Base-by-base conservation (phyloP, 2,888 invertebrate genomes). In the Neria commutata region DNA sequence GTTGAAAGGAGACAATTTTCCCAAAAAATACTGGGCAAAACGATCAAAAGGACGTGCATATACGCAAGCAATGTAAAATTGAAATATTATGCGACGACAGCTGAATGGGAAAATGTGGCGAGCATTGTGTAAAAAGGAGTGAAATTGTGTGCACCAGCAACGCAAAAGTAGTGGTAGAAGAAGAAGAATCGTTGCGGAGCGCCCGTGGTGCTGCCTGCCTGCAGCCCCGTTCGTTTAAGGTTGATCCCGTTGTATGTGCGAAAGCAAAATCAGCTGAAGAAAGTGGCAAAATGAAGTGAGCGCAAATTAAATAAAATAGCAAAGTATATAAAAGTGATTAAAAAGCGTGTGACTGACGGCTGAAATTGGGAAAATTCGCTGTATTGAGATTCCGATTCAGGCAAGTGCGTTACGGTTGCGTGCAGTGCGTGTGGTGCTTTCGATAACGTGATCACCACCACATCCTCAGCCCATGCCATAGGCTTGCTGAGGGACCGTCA, bases 181-280 rank as follows among this genome's bases (percentile, higher is more conserved):
- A 29, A 29, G 11, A 29, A 8, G 23, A 47, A 21, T 14, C 14
- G 21, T 23, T 24, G 19, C 10, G 34, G 37, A 34, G 50, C 50
- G 37, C 34, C 50, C 50, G 50, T 50, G 50, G 33, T 23, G 34
- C 33, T 23, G 6, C 3, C 34, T 21, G 5, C 50, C 6, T 29
- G 29, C 6, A 29, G 11, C 29, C 29, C 29, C 11, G 6, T 29
- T 29, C 29, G 29, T 29, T 11, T 11, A 29, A 29, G 5, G 37
- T n/a, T 37, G 11, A n/a, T 37, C 37, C 37, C 37, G 6, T 14
- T 33, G 29, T 49, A 29, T 14, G 29, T 19, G 37, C n/a, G 26
- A 46, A 40, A 46, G 47, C 25, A 53, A 25, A 47, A 40, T 8
- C 16, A 23, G 21, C 33, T 25, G 56, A 42, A 42, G 24, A 37